Evolutionary conservation across 2,113 vertebrate genomes (phyloP), one percentile per base, ranked within the genome.

Genomic region (Chaenocephalus aceratus): DNA sequence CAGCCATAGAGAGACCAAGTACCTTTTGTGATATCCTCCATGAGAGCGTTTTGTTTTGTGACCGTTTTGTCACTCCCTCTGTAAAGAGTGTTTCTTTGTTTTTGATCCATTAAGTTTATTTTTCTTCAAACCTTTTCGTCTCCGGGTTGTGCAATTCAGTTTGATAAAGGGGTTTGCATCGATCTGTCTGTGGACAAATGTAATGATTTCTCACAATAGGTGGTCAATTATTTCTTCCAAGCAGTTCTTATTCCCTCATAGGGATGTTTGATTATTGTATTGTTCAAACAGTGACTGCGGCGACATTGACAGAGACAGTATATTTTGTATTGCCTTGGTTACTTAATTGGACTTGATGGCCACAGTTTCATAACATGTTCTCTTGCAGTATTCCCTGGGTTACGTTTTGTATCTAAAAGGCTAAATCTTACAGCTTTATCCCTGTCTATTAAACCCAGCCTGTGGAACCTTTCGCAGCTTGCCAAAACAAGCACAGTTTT

Each of bases 161-260:
- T 86, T 83, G 83, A 88, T 84, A 53, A 84, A 90, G 62, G 78
- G 61, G 15, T 73, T 77, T 75, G 78, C 71, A 88, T 90, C 81
- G 82, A 85, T 87, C 71, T 63, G 66, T 73, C 61, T 69, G 58
- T 68, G 49, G 66, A 77, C 82, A 41, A 63, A 84, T 86, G 70
- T 67, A 65, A 76, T 72, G 78, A 65, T 85, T 82, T 83, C 77
- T 81, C 65, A 59, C 67, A 67, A 74, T 12, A 70, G 41, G 56
- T 52, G 73, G 74, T 78, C 49, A 61, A 72, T 89, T 90, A 73
- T 83, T 87, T 71, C 74, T 46, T 44, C 5, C 14, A 15, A 34
- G 21, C 61, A 16, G 41, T 3, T 15, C 41, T 63, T 59, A 23
- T 49, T 80, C 51, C 66, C 53, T 51, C 56, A 12, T 30, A 51